These are phyloP conservation scores for Melinaea marsaeus DNA, from an alignment of 2,888 invertebrate species.

Conservation along the genomic window DNA sequence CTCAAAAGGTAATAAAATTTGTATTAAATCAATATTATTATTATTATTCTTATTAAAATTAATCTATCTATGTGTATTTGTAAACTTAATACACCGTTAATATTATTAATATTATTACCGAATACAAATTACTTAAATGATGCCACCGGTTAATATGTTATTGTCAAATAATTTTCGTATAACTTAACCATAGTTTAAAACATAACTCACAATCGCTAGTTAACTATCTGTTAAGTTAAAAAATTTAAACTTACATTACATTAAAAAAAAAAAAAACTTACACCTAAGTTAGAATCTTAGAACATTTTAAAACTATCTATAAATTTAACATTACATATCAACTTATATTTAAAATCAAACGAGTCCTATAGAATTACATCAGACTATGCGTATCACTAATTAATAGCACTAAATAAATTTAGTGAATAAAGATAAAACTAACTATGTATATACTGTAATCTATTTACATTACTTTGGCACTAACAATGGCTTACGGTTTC, in stretches of 20 bases:
- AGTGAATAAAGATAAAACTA: constrained; percentile 3
- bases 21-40: no score
- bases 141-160: background rate
- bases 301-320: constrained; percentile 19
- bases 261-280: background rate
- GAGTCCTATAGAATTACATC: constrained; percentile 9
- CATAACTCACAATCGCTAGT: background rate
- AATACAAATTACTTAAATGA: background rate
- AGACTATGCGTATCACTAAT: constrained; percentile 15
- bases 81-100: no score
- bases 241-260: background rate
- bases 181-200: constrained; percentile 1
- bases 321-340: constrained; percentile 22
- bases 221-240: background rate
- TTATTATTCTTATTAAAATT: no score
- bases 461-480: constrained; percentile 22
- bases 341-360: constrained; percentile 18
- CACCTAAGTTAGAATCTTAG: constrained; percentile 7
- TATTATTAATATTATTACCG: background rate
- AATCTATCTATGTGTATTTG: no score
- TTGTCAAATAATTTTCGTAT: background rate
- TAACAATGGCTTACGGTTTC: background rate
- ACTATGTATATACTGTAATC: constrained; percentile 2
- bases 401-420: constrained; percentile 7
- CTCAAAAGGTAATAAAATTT: no score